Conservation (phyloP, 2,797 vertebrate species). For the Melanotaenia maccullochi region DNA sequence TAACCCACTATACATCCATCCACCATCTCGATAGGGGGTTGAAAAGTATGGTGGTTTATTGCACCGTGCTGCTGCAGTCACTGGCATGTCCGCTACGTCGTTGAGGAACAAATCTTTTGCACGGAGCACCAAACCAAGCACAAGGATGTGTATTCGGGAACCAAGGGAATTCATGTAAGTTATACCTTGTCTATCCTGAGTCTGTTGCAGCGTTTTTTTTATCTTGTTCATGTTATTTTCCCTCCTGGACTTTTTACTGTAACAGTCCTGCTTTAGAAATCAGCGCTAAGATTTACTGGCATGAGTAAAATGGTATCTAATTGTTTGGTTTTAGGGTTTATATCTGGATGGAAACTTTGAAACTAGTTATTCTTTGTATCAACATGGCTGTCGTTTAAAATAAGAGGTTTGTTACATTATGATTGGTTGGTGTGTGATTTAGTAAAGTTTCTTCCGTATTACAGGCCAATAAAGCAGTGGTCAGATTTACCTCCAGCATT, state of each 20-base stretch:
- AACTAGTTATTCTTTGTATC: background rate
- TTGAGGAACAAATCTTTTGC: constrained; percentile 74
- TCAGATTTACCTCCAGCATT: too few species aligned
- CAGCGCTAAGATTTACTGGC: background rate
- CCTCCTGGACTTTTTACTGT: background rate
- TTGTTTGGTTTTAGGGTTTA: background rate
- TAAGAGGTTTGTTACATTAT: background rate
- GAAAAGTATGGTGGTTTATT: constrained; percentile 71
- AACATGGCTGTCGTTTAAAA: background rate
- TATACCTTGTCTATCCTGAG: background rate
- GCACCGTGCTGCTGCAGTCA: background rate
- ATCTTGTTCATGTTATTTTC: background rate
- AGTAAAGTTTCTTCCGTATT: too few species aligned
- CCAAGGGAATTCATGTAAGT: constrained; percentile 76
- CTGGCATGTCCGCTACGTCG: constrained; percentile 72
- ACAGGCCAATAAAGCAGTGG: too few species aligned
- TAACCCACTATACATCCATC: background rate
- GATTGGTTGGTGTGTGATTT: background rate
- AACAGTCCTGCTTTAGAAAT: background rate
- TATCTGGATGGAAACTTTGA: constrained; percentile 23
- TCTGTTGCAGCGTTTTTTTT: too few species aligned
- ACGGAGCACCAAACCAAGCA: constrained; percentile 51
- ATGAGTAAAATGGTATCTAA: background rate
- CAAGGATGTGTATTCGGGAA: constrained; percentile 77
- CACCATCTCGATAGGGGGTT: constrained; percentile 10